These are phyloP conservation scores for Nannoperca australis DNA, from an alignment of 2,797 vertebrate species.

Conservation along the genomic window DNA sequence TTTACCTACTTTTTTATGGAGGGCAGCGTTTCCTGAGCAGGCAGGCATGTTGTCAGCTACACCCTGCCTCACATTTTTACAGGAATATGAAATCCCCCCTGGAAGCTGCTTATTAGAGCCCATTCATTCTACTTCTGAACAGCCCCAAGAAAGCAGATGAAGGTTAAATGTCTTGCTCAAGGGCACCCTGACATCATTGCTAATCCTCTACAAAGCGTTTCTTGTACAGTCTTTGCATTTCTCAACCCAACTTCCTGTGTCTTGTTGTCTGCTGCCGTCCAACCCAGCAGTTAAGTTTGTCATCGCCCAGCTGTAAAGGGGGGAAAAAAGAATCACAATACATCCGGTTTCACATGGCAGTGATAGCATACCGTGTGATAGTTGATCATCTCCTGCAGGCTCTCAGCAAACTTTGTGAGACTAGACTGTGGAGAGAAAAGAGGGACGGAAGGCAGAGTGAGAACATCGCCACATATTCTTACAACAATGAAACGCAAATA, in stretches of 20 bases:
- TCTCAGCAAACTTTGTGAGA: constrained; percentile 96
- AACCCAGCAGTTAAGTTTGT: constrained; percentile 53
- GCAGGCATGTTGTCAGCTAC: neutral
- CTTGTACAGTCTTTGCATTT: neutral
- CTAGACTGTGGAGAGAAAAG: constrained; percentile 86
- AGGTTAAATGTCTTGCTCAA: neutral
- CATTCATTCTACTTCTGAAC: neutral
- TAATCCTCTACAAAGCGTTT: neutral
- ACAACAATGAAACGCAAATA: constrained; percentile 10
- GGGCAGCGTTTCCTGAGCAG: constrained; percentile 14
- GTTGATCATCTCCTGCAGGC: constrained; percentile 97
- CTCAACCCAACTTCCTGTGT: constrained; percentile 15
- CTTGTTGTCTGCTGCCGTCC: constrained; percentile 14
- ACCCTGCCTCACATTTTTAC: constrained; percentile 13
- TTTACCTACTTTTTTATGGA: constrained; percentile 27
- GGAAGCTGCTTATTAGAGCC: neutral
- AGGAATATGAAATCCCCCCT: constrained; percentile 12
- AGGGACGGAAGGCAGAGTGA: neutral
- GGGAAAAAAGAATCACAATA: neutral
- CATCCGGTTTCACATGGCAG: constrained; percentile 59
- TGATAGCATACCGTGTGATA: constrained; percentile 93
- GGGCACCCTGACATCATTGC: neutral
- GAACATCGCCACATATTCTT: neutral
- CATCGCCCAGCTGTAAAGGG: constrained; percentile 34
- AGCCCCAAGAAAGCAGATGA: neutral